Percentiles rank a stretch among this genome's conserved stretches.
Conservation (phyloP, 2,888 invertebrate species). For the Drepana falcataria region DNA sequence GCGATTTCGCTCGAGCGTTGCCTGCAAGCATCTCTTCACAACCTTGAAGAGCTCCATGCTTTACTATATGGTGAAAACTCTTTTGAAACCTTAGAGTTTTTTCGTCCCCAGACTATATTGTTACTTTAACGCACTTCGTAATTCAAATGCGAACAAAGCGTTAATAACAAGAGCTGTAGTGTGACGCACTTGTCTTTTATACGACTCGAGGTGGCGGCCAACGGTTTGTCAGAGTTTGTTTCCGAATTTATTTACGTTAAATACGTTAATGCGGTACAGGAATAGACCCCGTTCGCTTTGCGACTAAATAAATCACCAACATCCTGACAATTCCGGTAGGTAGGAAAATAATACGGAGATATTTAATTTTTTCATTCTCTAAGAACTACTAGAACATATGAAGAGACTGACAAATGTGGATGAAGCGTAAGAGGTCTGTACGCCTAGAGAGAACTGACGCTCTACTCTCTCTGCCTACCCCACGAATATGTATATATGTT, state of each 20-base stretch:
- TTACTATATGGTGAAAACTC: too few species aligned
- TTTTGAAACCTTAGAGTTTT: too few species aligned
- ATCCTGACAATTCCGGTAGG: conserved; percentile 14
- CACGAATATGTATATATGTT: too few species aligned
- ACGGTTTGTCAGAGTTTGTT: conserved; percentile 27
- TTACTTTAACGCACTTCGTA: neutral
- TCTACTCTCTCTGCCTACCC: too few species aligned
- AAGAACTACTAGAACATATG: too few species aligned
- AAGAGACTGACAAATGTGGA: too few species aligned
- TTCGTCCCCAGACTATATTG: neutral
- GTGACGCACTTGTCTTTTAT: neutral
- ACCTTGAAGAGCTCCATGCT: too few species aligned
- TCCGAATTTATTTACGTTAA: conserved; percentile 36
- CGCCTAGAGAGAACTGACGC: too few species aligned
- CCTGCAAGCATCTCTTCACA: too few species aligned
- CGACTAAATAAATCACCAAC: conserved; percentile 25
- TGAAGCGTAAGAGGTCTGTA: too few species aligned
- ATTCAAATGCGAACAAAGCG: neutral
- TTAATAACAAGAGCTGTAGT: neutral
- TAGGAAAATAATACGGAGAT: neutral
- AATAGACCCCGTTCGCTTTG: conserved; percentile 31
- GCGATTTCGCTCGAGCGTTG: too few species aligned
- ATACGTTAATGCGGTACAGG: conserved; percentile 28
- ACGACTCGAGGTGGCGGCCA: conserved; percentile 8
- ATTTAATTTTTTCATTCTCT: too few species aligned